These are phyloP conservation scores for Eciton burchellii DNA, from an alignment of 1,140 invertebrate genomes.

Conservation along the genomic window DNA sequence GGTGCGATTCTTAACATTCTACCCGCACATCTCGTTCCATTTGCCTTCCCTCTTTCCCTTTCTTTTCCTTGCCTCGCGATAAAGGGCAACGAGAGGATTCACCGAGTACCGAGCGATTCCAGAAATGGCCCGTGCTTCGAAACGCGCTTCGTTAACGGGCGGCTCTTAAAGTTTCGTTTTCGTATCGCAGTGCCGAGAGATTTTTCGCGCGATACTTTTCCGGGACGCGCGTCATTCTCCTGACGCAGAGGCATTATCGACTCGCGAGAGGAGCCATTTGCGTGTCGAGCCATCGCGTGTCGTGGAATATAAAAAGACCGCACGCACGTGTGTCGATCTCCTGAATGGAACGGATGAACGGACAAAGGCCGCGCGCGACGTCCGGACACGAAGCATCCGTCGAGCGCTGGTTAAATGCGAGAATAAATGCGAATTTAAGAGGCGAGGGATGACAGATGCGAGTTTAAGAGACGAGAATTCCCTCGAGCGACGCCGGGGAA, in stretches of 20 bases:
- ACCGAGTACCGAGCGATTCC: slow-evolving; percentile 40
- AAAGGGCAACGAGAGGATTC: slow-evolving; percentile 39
- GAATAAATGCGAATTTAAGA: background rate
- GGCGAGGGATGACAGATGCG: background rate
- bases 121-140: slow-evolving; percentile 27
- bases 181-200: slow-evolving; percentile 28
- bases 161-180: slow-evolving; percentile 45
- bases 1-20: slow-evolving; percentile 50
- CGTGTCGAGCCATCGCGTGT: background rate
- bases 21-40: background rate
- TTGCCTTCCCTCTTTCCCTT: background rate
- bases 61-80: slow-evolving; percentile 43
- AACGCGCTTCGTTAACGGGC: slow-evolving; percentile 37
- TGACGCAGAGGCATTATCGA: slow-evolving; percentile 13
- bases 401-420: background rate
- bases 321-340: background rate
- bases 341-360: background rate
- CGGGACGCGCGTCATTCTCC: background rate
- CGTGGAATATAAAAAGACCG: background rate
- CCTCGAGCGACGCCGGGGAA: background rate
- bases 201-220: slow-evolving; percentile 1
- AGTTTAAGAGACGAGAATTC: slow-evolving; percentile 17
- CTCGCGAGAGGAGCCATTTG: background rate
- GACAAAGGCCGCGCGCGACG: background rate
- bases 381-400: background rate